Evolutionary conservation across 2,888 invertebrate genomes (phyloP).

Genomic region (Drosophila pseudotalamancana): DNA sequence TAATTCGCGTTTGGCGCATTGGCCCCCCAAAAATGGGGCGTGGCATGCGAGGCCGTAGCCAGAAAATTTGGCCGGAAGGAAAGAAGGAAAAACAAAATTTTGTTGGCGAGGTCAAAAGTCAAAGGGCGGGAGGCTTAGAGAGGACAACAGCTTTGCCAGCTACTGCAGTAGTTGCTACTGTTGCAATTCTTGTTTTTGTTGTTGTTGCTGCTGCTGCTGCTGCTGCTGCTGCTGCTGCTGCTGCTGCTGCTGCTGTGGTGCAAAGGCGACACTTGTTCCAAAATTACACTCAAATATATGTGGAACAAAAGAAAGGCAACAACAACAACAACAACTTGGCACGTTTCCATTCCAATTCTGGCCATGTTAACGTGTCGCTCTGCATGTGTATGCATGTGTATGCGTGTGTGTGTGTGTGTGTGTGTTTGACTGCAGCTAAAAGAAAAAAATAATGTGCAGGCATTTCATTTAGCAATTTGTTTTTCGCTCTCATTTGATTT

Average conservation of each 20-base stretch:
- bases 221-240: slow-evolving; percentile 17
- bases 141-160: slow-evolving; percentile 20
- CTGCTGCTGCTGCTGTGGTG: slow-evolving; percentile 15
- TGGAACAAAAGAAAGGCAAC: slow-evolving; percentile 16
- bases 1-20: slow-evolving; percentile 48
- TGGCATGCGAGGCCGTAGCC: slow-evolving; percentile 1
- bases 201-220: slow-evolving; percentile 9
- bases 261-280: slow-evolving; percentile 67
- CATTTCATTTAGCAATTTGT: slow-evolving; percentile 26
- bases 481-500: slow-evolving; percentile 22
- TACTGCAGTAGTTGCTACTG: too few relatives aligned
- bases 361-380: slow-evolving; percentile 50
- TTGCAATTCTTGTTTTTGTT: too few relatives aligned
- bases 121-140: slow-evolving; percentile 18
- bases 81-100: background rate
- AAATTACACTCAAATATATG: slow-evolving; percentile 60
- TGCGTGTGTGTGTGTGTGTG: slow-evolving; percentile 6
- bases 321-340: slow-evolving; percentile 65
- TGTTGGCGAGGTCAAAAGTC: slow-evolving; percentile 47
- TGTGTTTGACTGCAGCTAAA: slow-evolving; percentile 35
- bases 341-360: slow-evolving; percentile 73
- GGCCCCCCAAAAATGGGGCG: slow-evolving; percentile 1
- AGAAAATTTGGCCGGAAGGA: slow-evolving; percentile 4
- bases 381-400: slow-evolving; percentile 6
- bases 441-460: slow-evolving; percentile 37